Percentiles rank a stretch among this genome's conserved stretches.
Conservation (phyloP, 1,140 invertebrate genomes). For the Globodera rostochiensis region DNA sequence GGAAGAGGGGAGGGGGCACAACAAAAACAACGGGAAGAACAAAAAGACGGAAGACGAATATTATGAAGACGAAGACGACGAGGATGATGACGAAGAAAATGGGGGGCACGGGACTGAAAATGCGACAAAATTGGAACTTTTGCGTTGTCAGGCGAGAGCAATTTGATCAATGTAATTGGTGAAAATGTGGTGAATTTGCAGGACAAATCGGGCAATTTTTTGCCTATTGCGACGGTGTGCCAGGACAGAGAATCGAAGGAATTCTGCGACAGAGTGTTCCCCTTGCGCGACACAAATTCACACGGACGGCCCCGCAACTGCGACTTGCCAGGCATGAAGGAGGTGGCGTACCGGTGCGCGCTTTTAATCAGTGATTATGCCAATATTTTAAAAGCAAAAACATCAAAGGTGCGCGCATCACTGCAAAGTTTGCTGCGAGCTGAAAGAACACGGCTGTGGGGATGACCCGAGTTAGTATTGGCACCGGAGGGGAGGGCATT, state of each 20-base stretch:
- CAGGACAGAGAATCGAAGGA: conserved; percentile 4
- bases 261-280: conserved; percentile 25
- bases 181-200: neutral
- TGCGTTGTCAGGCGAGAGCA: conserved; percentile 15
- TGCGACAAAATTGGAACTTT: neutral
- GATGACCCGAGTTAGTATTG: conserved; percentile 27
- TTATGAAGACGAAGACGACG: neutral
- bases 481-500: too few species aligned
- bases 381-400: conserved; percentile 1
- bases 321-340: conserved; percentile 23
- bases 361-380: neutral
- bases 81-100: neutral
- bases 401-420: conserved; percentile 26
- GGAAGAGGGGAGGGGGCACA: neutral
- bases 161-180: neutral
- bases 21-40: neutral
- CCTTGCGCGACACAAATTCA: conserved; percentile 13
- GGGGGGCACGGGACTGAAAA: neutral
- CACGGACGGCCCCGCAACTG: conserved; percentile 28
- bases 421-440: conserved; percentile 34
- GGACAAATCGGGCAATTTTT: conserved; percentile 27
- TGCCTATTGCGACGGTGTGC: conserved; percentile 29
- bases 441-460: conserved; percentile 30
- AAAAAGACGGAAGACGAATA: too few species aligned
- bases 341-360: conserved; percentile 17